Conservation (phyloP, 2,888 invertebrate genomes). For the Caenorhabditis becei region DNA sequence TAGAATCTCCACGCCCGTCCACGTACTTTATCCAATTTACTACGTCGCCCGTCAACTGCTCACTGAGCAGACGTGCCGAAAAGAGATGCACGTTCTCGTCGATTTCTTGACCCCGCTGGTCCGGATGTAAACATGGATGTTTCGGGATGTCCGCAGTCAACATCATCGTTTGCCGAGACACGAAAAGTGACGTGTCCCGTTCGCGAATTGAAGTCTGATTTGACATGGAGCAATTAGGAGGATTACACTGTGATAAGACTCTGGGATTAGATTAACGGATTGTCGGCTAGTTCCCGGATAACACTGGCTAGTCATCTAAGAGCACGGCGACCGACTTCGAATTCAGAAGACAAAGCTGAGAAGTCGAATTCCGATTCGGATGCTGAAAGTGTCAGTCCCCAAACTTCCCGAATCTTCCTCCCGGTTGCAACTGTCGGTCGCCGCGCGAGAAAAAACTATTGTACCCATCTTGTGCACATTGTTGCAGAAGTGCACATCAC, state of each 20-base stretch:
- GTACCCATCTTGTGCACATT: conserved; percentile 24
- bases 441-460: conserved; percentile 22
- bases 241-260: conserved; percentile 5
- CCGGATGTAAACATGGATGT: too few species aligned
- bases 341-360: too few species aligned
- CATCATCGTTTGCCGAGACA: neutral
- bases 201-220: conserved; percentile 6
- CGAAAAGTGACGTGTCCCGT: conserved; percentile 2
- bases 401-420: too few species aligned
- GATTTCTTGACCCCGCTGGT: conserved; percentile 35
- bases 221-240: conserved; percentile 2
- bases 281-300: neutral
- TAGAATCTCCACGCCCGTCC: conserved; percentile 29
- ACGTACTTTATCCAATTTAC: conserved; percentile 41
- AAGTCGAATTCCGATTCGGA: too few species aligned
- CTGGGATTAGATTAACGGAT: neutral
- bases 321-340: too few species aligned
- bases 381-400: too few species aligned
- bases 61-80: conserved; percentile 49
- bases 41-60: conserved; percentile 22
- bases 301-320: neutral
- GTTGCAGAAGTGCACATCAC: conserved; percentile 50
- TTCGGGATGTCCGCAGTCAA: neutral
- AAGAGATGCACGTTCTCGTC: conserved; percentile 27
- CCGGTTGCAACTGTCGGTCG: too few species aligned